phyloP scores from a whole-genome alignment of 2,888 invertebrate genomes.

The Troilus luridus region DNA sequence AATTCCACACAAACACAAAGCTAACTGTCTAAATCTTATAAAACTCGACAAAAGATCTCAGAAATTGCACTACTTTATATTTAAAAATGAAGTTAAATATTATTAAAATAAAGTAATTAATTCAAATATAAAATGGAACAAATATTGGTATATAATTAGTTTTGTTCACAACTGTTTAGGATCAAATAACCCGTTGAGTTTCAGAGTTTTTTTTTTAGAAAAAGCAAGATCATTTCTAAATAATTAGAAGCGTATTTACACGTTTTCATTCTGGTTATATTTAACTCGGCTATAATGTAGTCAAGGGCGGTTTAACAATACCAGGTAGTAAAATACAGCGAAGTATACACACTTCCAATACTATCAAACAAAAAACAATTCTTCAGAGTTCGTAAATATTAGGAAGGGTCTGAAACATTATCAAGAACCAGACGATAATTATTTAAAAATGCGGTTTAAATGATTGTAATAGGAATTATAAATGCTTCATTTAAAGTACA shows the following conservation, averaged over 20 bases:
- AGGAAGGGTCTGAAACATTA: neutral
- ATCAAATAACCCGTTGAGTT: neutral
- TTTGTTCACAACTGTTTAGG: neutral
- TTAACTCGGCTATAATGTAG: neutral
- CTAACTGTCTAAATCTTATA: neutral
- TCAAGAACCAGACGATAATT: neutral
- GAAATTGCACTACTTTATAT: no score
- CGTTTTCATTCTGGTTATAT: neutral
- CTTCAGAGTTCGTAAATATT: neutral
- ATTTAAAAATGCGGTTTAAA: neutral
- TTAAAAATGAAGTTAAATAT: no score
- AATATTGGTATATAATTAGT: neutral
- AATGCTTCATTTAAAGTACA: no score
- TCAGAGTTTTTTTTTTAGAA: neutral
- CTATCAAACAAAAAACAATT: neutral
- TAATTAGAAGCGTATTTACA: neutral
- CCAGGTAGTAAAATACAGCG: neutral
- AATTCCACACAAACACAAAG: neutral
- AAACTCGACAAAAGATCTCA: neutral
- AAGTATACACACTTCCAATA: neutral
- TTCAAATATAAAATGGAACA: neutral
- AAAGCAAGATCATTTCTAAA: neutral
- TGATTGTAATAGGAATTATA: no score
- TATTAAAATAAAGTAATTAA: no score
- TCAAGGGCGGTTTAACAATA: neutral